Evolutionary conservation across 2,888 invertebrate genomes (phyloP).

Genomic region (Eulithis prunata): DNA sequence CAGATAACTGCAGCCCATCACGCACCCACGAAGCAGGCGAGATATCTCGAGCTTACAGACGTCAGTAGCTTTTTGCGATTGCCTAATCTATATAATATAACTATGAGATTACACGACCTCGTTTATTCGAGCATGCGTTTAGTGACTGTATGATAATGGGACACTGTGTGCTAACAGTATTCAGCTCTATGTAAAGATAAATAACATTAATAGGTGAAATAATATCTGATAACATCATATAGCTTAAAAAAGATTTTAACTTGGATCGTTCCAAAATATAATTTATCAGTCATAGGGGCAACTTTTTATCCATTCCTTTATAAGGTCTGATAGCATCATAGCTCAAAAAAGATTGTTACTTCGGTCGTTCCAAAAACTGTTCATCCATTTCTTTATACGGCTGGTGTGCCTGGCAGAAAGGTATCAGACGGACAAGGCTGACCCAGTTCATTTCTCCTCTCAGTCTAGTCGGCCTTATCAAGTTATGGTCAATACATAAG

Average conservation of each 20-base stretch:
- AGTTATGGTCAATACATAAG: neutral
- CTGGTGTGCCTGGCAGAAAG: too few relatives aligned
- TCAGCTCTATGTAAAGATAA: neutral
- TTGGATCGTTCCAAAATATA: too few relatives aligned
- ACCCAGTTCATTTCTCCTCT: too few relatives aligned
- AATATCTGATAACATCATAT: neutral
- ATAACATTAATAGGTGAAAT: neutral
- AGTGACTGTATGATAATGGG: conserved; percentile 30
- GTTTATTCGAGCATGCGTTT: conserved; percentile 34
- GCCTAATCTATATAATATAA: conserved; percentile 28
- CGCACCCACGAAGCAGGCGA: conserved; percentile 6
- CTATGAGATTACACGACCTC: conserved; percentile 32
- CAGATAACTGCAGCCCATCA: conserved; percentile 5
- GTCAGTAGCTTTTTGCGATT: conserved; percentile 24
- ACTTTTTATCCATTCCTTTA: too few relatives aligned
- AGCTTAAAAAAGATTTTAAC: too few relatives aligned
- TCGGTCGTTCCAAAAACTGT: too few relatives aligned
- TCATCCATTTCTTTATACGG: too few relatives aligned
- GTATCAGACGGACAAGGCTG: too few relatives aligned
- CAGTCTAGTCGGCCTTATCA: too few relatives aligned
- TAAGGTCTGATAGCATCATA: neutral
- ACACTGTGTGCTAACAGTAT: neutral
- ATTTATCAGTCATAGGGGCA: too few relatives aligned
- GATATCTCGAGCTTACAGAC: neutral
- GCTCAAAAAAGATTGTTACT: too few relatives aligned